A percentile compares a stretch with the other conserved stretches of the same genome.
Conservation (phyloP, 2,888 invertebrate species). For the Drosophila kanekoi region DNA sequence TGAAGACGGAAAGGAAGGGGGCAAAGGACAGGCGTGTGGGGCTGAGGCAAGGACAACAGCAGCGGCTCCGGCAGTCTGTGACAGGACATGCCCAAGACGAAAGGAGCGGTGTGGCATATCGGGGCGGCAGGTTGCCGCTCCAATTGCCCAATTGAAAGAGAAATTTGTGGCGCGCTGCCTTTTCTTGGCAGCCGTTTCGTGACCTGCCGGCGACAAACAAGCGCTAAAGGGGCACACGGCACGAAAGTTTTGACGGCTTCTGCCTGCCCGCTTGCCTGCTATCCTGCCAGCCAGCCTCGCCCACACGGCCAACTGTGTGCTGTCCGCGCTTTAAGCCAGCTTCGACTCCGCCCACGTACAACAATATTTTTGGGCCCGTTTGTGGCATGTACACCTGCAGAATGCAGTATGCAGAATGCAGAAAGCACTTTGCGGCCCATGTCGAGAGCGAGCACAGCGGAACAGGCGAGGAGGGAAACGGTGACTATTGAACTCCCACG, state of each 20-base stretch:
- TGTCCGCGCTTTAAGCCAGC: constrained; percentile 58
- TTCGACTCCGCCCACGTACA: constrained; percentile 57
- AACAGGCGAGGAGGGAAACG: background rate
- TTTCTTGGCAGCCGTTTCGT: constrained; percentile 64
- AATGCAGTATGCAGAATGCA: constrained; percentile 25
- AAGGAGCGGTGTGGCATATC: constrained; percentile 33
- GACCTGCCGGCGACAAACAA: constrained; percentile 68
- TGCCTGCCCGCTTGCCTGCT: constrained; percentile 14
- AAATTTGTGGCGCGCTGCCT: constrained; percentile 62
- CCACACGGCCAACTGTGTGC: constrained; percentile 39
- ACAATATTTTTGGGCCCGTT: constrained; percentile 2
- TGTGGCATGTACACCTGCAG: constrained; percentile 64
- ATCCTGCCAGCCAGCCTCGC: background rate
- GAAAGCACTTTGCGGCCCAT: constrained; percentile 58
- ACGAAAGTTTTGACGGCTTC: constrained; percentile 66
- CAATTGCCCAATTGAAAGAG: constrained; percentile 72
- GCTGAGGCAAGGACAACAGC: constrained; percentile 40
- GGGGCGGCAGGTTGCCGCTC: constrained; percentile 49
- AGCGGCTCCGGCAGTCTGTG: constrained; percentile 61
- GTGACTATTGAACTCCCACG: constrained; percentile 50
- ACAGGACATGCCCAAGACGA: constrained; percentile 30
- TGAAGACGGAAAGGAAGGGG: no score
- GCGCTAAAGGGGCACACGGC: constrained; percentile 48
- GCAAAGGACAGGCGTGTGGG: background rate
- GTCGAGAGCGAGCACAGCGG: constrained; percentile 30